These are phyloP conservation scores for Eospalax fontanierii DNA, from an alignment of 2,797 vertebrate species.

Conservation along the genomic window DNA sequence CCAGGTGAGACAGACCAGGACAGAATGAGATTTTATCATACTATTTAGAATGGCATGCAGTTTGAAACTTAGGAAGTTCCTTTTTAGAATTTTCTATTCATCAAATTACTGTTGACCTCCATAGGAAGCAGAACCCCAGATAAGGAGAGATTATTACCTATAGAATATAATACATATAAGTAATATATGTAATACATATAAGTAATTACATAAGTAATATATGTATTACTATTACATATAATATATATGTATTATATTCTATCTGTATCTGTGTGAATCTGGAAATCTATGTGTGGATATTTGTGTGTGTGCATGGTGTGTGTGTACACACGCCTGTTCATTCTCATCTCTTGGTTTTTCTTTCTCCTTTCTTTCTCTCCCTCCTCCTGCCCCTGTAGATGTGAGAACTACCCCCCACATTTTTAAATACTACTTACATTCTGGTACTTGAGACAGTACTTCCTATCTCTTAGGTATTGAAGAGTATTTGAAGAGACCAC, in stretches of 20 bases:
- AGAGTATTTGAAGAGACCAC: constrained; percentile 63
- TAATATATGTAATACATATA: background rate
- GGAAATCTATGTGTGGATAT: background rate
- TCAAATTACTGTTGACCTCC: background rate
- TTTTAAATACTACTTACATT: constrained; percentile 38
- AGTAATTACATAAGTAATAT: background rate
- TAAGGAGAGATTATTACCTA: background rate
- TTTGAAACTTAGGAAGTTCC: background rate
- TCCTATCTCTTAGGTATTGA: background rate
- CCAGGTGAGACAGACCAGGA: background rate
- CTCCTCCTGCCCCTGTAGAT: background rate
- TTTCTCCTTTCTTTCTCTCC: background rate
- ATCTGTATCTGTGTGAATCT: background rate
- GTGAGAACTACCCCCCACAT: background rate
- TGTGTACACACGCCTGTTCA: background rate
- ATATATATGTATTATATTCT: no score
- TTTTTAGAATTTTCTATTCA: background rate
- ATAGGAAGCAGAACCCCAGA: background rate
- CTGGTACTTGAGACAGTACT: constrained; percentile 17
- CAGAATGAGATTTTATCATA: background rate
- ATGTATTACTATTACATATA: no score
- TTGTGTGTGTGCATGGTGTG: background rate
- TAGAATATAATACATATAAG: background rate
- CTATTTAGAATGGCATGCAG: background rate
- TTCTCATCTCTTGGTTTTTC: background rate